Percentiles rank a stretch among this genome's conserved stretches.
phyloP scores from a whole-genome alignment of 2,888 invertebrate species.

The Eurois occulta region DNA sequence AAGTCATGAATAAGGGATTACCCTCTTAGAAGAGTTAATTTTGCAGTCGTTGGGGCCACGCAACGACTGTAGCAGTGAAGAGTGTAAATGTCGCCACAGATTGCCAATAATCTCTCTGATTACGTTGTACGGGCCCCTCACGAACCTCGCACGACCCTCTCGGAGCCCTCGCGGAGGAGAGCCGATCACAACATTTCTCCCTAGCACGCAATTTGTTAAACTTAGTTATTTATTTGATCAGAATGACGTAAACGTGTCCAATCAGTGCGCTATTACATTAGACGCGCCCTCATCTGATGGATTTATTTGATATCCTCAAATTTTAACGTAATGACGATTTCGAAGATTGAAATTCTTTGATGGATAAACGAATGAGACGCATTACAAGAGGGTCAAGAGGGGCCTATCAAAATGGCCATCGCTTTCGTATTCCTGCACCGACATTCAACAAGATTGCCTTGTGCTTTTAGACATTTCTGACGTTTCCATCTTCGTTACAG shows the following conservation, averaged over 20 bases:
- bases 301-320: constrained; percentile 30
- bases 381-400: background rate
- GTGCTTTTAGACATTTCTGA: background rate
- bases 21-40: background rate
- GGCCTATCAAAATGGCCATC: background rate
- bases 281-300: background rate
- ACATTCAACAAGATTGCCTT: background rate
- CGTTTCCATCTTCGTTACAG: background rate
- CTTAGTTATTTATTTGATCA: constrained; percentile 57
- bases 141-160: constrained; percentile 14
- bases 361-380: background rate
- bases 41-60: background rate
- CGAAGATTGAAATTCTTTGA: background rate
- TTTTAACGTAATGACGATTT: constrained; percentile 1
- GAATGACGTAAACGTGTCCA: constrained; percentile 55
- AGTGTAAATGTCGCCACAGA: constrained; percentile 59
- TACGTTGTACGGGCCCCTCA: constrained; percentile 50
- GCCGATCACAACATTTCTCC: constrained; percentile 40
- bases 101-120: constrained; percentile 75
- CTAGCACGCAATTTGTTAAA: constrained; percentile 55
- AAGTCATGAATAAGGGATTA: background rate
- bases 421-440: background rate
- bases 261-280: constrained; percentile 47
- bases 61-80: constrained; percentile 2
- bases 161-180: constrained; percentile 62